These are phyloP conservation scores for Hemiscyllium ocellatum DNA, from an alignment of 2,113 vertebrate species.

Conservation along the genomic window DNA sequence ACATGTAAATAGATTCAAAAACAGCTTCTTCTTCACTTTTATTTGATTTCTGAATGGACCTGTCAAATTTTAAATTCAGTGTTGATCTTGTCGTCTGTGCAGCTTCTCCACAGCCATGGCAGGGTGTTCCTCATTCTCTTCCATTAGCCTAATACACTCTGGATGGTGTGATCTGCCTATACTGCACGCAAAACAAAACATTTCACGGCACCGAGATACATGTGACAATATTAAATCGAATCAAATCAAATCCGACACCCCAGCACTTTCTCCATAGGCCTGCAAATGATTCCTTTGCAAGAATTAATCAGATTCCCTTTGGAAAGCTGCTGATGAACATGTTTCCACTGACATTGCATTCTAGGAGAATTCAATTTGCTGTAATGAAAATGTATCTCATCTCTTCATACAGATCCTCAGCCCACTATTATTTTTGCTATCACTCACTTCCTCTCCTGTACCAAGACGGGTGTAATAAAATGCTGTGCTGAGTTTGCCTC, in stretches of 20 bases:
- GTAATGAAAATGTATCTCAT: not conserved
- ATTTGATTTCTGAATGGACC: too few relatives aligned
- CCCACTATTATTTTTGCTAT: not conserved
- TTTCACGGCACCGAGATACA: too few relatives aligned
- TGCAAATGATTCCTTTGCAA: not conserved
- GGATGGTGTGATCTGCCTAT: too few relatives aligned
- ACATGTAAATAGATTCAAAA: too few relatives aligned
- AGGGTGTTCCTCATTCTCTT: too few relatives aligned
- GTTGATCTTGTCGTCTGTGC: too few relatives aligned
- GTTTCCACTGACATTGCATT: not conserved
- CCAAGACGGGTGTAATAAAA: not conserved
- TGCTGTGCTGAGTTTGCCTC: not conserved
- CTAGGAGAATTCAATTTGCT: not conserved
- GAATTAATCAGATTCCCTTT: not conserved
- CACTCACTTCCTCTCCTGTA: not conserved
- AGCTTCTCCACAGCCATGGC: too few relatives aligned
- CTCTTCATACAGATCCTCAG: not conserved
- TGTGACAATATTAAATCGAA: too few relatives aligned
- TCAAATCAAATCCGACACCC: not conserved
- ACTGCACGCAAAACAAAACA: too few relatives aligned
- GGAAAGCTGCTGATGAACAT: not conserved
- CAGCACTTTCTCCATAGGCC: not conserved
- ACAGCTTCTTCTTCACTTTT: too few relatives aligned
- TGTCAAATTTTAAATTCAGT: too few relatives aligned
- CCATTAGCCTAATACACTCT: too few relatives aligned